Evolutionary conservation across 2,113 vertebrate species (phyloP).

Genomic region (Phylloscopus trochiloides): DNA sequence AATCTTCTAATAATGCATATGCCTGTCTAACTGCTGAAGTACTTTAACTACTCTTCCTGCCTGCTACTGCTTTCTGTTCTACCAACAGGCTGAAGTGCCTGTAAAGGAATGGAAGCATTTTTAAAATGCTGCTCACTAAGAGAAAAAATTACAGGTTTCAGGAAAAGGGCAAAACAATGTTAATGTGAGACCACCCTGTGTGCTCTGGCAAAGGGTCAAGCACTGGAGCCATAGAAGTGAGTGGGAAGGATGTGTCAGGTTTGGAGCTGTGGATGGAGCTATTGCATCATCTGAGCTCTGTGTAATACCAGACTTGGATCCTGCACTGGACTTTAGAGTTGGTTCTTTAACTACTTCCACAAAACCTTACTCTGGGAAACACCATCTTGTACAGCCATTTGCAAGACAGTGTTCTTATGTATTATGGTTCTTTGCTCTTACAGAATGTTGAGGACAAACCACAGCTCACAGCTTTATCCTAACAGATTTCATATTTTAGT

Average conservation of each 20-base stretch:
- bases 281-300: neutral
- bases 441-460: neutral
- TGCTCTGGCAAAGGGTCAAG: neutral
- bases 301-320: neutral
- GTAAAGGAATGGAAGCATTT: neutral
- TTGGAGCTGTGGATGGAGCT: neutral
- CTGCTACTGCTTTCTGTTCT: neutral
- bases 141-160: neutral
- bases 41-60: neutral
- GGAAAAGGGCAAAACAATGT: neutral
- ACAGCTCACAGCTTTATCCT: neutral
- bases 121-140: neutral
- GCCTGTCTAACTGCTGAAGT: neutral
- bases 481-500: neutral
- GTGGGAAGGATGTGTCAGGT: neutral
- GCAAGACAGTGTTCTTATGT: neutral
- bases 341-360: neutral
- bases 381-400: neutral
- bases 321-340: neutral
- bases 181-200: accelerated
- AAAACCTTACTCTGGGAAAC: neutral
- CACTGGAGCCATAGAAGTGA: neutral
- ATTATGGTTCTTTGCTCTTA: neutral
- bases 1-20: neutral
- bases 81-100: neutral